Evolutionary conservation across 2,797 vertebrate species (phyloP).

Genomic region (Gymnoscopelus braueri): DNA sequence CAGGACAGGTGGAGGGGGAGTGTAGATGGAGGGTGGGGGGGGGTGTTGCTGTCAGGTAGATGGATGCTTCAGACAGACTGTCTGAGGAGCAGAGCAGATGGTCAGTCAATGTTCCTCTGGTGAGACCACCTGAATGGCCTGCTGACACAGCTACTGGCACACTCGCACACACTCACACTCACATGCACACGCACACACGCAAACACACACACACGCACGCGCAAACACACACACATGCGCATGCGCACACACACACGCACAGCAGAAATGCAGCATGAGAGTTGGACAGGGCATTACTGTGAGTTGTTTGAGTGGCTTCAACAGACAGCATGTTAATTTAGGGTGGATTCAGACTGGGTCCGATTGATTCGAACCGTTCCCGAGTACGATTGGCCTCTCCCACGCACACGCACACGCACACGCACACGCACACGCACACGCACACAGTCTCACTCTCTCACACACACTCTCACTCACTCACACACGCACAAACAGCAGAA

Average conservation of each 20-base stretch:
- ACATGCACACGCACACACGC: background rate
- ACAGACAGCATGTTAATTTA: no score
- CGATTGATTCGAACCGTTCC: no score
- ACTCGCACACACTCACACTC: constrained; percentile 21
- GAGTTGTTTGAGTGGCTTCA: no score
- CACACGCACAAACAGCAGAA: no score
- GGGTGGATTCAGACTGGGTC: no score
- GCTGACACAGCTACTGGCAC: constrained; percentile 46
- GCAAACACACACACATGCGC: constrained; percentile 16
- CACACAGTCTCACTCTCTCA: no score
- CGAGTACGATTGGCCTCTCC: background rate
- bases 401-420: constrained; percentile 13
- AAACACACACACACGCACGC: constrained; percentile 7
- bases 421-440: constrained; percentile 20
- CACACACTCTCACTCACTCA: no score
- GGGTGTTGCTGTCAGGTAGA: constrained; percentile 58
- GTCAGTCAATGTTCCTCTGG: constrained; percentile 53
- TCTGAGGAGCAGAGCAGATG: constrained; percentile 60
- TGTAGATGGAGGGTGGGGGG: constrained; percentile 37
- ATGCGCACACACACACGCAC: no score
- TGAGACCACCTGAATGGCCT: constrained; percentile 52
- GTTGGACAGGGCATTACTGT: no score
- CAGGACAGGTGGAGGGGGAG: constrained; percentile 56
- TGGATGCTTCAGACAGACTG: constrained; percentile 62
- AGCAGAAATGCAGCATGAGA: no score